A percentile compares a stretch with the other conserved stretches of the same genome.
phyloP scores from a whole-genome alignment of 1,140 invertebrate species.

The Oryctes rhinoceros region DNA sequence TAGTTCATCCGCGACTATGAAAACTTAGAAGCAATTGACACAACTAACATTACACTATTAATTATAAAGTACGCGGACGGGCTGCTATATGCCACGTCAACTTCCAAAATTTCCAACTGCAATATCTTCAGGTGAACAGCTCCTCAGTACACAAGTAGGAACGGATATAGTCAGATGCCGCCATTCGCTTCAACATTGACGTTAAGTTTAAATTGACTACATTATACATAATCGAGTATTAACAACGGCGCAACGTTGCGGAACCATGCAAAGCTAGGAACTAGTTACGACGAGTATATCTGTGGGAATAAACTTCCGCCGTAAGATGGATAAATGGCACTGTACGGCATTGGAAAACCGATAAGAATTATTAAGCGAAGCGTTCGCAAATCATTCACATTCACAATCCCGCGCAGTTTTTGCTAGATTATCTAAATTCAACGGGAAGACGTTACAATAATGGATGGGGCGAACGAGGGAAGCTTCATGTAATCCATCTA shows the following conservation, averaged over 20 bases:
- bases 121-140: slow-evolving; percentile 9
- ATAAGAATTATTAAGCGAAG: background rate
- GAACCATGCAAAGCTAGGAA: background rate
- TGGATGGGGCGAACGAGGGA: too few species aligned
- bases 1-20: background rate
- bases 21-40: slow-evolving; percentile 18
- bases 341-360: background rate
- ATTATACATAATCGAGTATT: slow-evolving; percentile 11
- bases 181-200: background rate
- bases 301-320: background rate
- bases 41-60: slow-evolving; percentile 1
- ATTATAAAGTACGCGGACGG: background rate
- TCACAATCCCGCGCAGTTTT: too few species aligned
- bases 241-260: background rate
- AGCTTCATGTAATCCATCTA: too few species aligned
- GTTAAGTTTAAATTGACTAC: slow-evolving; percentile 10
- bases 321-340: background rate
- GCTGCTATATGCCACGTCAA: background rate
- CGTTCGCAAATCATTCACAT: too few species aligned
- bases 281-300: background rate
- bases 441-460: too few species aligned
- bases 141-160: background rate
- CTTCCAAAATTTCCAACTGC: background rate
- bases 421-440: too few species aligned
- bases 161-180: background rate